Evolutionary conservation across 1,140 invertebrate species (phyloP), one percentile per base, ranked within the genome.

Genomic region (Hetaerina americana): DNA sequence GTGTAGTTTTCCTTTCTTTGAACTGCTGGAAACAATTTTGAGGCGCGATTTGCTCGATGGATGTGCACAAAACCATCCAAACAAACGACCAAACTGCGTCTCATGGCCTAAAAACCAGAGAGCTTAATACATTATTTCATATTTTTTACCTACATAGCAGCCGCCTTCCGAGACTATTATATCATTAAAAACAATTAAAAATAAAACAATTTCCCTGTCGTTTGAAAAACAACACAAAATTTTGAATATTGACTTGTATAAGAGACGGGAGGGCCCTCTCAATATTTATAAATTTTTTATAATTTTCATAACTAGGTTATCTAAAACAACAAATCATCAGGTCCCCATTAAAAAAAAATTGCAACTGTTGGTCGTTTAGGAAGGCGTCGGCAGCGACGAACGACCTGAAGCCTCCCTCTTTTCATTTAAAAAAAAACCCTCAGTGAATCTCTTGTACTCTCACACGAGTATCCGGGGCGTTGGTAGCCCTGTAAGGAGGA

Each of bases 21-120:
- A 71, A 71, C 66, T 29, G 27, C 66, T 71, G 71, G 40, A 71
- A 71, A 71, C 29, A 68, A 71, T 71, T 28, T 28, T 71, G 66
- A 71, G 66, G 27, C 66, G 27, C 66, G 22, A 6, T 26, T 12
- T 69, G 26, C n/a, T 27, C 68, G n/a, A 26, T n/a, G 26, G 66
- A n/a, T n/a, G n/a, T n/a, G n/a, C n/a, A n/a, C n/a, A n/a, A n/a
- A n/a, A 6, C 26, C 68, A 5, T 6, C 22, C 28, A 1, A 57
- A n/a, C n/a, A n/a, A 12, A 57, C 40, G 2, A 57, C 31, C 15
- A 5, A 57, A 57, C 15, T 1, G 22, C 40, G 10, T 57, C 40
- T 57, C 40, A n/a, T n/a, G 15, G 40, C 40, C 40, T n/a, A 57
- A 57, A 2, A 57, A 40, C 31, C 31, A 40, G 6, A 40, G 31